These are phyloP conservation scores for Mionectes macconnelli DNA, from an alignment of 2,113 vertebrate genomes.

Conservation along the genomic window DNA sequence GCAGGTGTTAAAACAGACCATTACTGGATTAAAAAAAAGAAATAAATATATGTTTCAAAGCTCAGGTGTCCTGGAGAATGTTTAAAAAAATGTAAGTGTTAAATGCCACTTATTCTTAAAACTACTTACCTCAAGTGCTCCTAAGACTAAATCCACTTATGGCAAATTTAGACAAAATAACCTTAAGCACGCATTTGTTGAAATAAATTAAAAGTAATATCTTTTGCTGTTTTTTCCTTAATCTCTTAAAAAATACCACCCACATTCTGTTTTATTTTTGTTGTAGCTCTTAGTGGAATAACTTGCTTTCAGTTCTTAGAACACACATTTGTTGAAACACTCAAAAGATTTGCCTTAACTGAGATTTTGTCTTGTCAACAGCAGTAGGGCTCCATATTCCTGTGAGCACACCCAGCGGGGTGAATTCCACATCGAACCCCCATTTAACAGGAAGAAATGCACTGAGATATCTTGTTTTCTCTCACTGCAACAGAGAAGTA, in stretches of 20 bases:
- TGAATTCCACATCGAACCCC: background rate
- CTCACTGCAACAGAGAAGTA: background rate
- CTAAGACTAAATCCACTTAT: background rate
- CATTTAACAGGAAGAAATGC: background rate
- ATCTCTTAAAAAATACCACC: background rate
- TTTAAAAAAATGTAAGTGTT: background rate
- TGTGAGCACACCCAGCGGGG: background rate
- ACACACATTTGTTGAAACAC: background rate
- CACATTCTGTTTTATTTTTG: background rate
- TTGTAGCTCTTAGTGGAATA: background rate
- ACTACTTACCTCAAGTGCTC: background rate
- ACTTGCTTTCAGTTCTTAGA: accelerated
- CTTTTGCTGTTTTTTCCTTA: background rate
- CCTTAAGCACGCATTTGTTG: background rate
- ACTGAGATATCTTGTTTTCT: background rate
- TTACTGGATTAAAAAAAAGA: background rate
- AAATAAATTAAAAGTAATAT: background rate
- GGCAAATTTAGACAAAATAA: background rate
- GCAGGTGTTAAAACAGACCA: background rate
- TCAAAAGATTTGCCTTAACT: background rate
- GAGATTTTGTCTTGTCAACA: background rate
- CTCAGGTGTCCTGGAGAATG: background rate
- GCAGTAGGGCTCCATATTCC: background rate
- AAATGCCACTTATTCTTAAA: background rate
- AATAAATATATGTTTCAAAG: background rate